A percentile compares a stretch with the other conserved stretches of the same genome.
Evolutionary conservation across 2,113 vertebrate genomes (phyloP).

Genomic region (Mobula hypostoma): DNA sequence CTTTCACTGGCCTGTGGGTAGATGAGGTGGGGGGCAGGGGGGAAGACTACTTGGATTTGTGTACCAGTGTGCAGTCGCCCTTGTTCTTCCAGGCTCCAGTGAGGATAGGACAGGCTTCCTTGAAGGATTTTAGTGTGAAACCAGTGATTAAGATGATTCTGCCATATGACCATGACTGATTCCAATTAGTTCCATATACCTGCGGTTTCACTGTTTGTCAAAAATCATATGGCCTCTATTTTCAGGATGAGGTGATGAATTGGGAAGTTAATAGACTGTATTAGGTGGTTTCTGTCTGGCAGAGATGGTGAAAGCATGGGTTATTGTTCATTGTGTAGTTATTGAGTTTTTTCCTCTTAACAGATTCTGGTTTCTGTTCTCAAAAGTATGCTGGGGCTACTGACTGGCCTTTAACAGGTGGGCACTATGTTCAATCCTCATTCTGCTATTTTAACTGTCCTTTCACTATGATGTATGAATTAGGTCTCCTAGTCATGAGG

Average conservation of each 20-base stretch:
- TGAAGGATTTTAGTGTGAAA: slow-evolving; percentile 36
- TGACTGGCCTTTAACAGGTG: not conserved
- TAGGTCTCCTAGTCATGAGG: slow-evolving; percentile 69
- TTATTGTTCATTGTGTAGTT: slow-evolving; percentile 34
- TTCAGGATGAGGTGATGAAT: not conserved
- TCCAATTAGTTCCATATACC: slow-evolving; percentile 47
- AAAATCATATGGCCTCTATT: not conserved
- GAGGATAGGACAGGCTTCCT: slow-evolving; percentile 42
- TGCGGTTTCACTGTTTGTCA: slow-evolving; percentile 40
- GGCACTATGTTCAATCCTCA: not conserved
- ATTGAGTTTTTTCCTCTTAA: not conserved
- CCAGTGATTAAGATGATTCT: slow-evolving; percentile 53
- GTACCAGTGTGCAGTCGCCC: too few species aligned
- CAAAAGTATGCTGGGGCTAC: not conserved
- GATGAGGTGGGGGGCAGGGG: too few species aligned
- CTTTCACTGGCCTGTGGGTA: too few species aligned
- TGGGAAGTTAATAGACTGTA: not conserved
- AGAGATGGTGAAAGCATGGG: too few species aligned
- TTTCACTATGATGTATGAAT: slow-evolving; percentile 49
- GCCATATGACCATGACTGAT: slow-evolving; percentile 51
- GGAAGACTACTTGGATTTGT: too few species aligned
- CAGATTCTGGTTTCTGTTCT: not conserved
- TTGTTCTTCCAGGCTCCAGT: slow-evolving; percentile 20
- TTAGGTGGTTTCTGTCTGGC: too few species aligned
- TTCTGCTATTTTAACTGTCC: not conserved